Base-by-base conservation (phyloP, 2,888 invertebrate species). In the Euproctis similis region DNA sequence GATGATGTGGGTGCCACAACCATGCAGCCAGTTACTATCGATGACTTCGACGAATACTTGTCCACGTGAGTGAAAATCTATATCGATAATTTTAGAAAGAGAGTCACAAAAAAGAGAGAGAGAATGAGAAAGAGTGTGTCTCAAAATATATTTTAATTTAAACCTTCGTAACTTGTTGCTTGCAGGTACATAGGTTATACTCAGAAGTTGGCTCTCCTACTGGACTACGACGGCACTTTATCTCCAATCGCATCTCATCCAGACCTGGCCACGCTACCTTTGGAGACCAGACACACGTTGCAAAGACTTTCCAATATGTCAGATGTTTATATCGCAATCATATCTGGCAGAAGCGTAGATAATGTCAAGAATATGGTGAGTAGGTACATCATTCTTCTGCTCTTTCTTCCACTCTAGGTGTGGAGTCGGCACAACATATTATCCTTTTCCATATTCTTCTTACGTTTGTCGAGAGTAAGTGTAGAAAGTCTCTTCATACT, bases 231-330 rank as follows among this genome's bases (percentile, higher is more conserved):
- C 62, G 95, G 95, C 13, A 95, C 95, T 1, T 74, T 95, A 48
- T 93, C 95, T 0, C 95, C 95, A 0, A 93, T 95, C 39, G 95
- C 95, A 0, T 94, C 94, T 0, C 95, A 95, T 77, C 95, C 95
- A 0, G 94, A 95, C 75, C 78, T 95, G 41, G 95, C 95, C n/a
- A 91, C 90, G 0, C 85, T 95, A 19, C 94, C 95, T 0, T 78
- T 90, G 6, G 95, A 95, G 75, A 94, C 95, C 4, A 94, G 92
- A 61, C 90, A 93, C 66, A 91, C 94, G 6, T 81, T 95, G 14
- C 93, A 92, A 61, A 86, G 94, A 53, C 81, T 95, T 3, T 91
- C 94, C 9, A 94, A 95, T 64, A 89, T 93, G 78, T 88, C 94
- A 0, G 95, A 95, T 53, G 93, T 94, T 5, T 93, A 94, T 65